These are phyloP conservation scores for Drosophila sp. DNA, from an alignment of 1,140 invertebrate genomes.

Conservation along the genomic window DNA sequence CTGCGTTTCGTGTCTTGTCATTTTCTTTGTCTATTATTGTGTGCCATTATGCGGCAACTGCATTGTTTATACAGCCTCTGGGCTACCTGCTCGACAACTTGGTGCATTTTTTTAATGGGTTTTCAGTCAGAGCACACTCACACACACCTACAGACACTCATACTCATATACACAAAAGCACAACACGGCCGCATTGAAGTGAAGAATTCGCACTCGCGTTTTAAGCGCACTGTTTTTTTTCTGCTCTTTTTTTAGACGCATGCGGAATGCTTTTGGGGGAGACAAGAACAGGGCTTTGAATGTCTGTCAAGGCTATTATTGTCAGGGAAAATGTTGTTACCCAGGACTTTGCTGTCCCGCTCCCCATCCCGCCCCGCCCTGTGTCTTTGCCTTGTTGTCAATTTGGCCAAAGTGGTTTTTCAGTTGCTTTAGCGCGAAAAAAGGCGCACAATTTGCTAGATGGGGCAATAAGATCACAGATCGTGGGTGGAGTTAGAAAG, in stretches of 20 bases:
- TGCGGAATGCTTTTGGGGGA: conserved; percentile 11
- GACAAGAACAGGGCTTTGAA: conserved; percentile 5
- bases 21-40: conserved; percentile 35
- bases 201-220: conserved; percentile 82
- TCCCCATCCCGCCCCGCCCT: conserved; percentile 9
- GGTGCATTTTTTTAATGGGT: conserved; percentile 78
- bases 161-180: conserved; percentile 46
- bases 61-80: conserved; percentile 67
- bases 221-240: conserved; percentile 25
- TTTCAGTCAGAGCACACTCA: background rate
- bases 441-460: conserved; percentile 61
- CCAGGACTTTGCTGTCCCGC: conserved; percentile 57
- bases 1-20: conserved; percentile 23
- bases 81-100: conserved; percentile 65
- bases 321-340: conserved; percentile 68
- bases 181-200: conserved; percentile 72
- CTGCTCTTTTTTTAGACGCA: conserved; percentile 51
- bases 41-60: conserved; percentile 69
- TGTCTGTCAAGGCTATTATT: conserved; percentile 46
- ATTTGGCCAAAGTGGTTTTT: conserved; percentile 83
- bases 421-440: conserved; percentile 83
- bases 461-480: background rate
- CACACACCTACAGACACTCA: conserved; percentile 14
- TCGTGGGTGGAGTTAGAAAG: background rate
- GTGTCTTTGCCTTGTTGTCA: conserved; percentile 61